These are phyloP conservation scores for Lutjanus erythropterus DNA, from an alignment of 2,113 vertebrate species.

Conservation along the genomic window DNA sequence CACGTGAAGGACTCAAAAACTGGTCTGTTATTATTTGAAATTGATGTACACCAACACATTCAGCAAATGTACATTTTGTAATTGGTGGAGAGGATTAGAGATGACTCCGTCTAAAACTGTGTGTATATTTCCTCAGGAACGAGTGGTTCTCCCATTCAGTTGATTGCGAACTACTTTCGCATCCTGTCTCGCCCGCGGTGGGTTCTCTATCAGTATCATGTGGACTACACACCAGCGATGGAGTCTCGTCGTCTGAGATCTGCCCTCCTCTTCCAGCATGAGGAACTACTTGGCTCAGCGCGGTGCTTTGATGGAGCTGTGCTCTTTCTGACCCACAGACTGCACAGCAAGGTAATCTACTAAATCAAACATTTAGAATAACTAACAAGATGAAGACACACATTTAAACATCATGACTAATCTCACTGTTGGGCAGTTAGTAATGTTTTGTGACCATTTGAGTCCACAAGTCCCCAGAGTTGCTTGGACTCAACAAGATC, in stretches of 20 bases:
- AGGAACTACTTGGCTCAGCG: constrained; percentile 87
- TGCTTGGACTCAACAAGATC: neutral
- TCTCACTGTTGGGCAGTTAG: neutral
- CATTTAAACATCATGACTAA: too few relatives aligned
- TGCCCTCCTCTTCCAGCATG: constrained; percentile 91
- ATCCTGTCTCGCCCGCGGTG: constrained; percentile 92
- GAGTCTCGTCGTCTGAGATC: constrained; percentile 90
- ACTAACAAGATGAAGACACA: neutral
- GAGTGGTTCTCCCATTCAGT: constrained; percentile 83
- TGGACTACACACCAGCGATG: constrained; percentile 91
- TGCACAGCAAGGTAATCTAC: constrained; percentile 84
- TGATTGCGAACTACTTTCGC: constrained; percentile 90
- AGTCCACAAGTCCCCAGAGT: too few relatives aligned
- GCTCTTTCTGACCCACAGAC: constrained; percentile 88
- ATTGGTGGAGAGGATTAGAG: neutral
- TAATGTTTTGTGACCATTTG: neutral
- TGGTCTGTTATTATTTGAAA: constrained; percentile 76
- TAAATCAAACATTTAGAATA: neutral
- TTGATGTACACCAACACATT: neutral
- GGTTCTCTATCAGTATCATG: constrained; percentile 94
- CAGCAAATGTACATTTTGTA: neutral
- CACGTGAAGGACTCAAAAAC: constrained; percentile 93
- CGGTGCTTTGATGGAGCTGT: constrained; percentile 92
- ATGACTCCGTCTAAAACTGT: neutral
- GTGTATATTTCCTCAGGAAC: constrained; percentile 80